phyloP scores from a whole-genome alignment of 2,797 vertebrate genomes.

The Pyrocephalus nanus region DNA sequence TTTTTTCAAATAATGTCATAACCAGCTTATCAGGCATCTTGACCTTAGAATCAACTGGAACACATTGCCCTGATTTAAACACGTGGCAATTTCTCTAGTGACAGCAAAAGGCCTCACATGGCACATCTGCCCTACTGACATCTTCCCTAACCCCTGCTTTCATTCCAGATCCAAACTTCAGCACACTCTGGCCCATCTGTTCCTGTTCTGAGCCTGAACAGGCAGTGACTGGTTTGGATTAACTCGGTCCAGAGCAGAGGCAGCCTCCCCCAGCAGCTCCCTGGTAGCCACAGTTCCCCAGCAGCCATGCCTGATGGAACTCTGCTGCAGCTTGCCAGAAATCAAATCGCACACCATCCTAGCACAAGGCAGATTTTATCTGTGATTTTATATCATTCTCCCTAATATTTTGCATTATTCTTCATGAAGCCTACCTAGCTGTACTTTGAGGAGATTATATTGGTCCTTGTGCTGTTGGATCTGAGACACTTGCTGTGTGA shows the following conservation, averaged over 20 bases:
- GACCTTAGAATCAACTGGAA: background rate
- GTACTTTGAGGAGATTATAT: conserved; percentile 97
- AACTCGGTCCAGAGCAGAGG: background rate
- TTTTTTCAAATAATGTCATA: background rate
- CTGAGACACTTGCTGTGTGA: conserved; percentile 90
- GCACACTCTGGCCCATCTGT: background rate
- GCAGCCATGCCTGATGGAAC: background rate
- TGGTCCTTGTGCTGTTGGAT: conserved; percentile 99
- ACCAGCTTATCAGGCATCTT: background rate
- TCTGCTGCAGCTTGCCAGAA: background rate
- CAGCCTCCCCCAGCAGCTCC: background rate
- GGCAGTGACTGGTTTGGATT: background rate
- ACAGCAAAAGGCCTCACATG: background rate
- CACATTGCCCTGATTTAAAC: background rate
- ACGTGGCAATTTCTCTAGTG: background rate
- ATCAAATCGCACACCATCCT: background rate
- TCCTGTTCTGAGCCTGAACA: background rate
- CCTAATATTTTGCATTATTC: too few species aligned
- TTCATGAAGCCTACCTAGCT: conserved; percentile 81
- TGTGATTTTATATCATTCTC: too few species aligned
- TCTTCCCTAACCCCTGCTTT: background rate
- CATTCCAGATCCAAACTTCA: background rate
- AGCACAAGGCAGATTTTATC: background rate
- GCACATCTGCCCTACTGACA: background rate
- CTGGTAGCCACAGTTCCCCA: background rate